Base-by-base conservation (phyloP, 2,888 invertebrate genomes). In the Metopia argyrocephala region DNA sequence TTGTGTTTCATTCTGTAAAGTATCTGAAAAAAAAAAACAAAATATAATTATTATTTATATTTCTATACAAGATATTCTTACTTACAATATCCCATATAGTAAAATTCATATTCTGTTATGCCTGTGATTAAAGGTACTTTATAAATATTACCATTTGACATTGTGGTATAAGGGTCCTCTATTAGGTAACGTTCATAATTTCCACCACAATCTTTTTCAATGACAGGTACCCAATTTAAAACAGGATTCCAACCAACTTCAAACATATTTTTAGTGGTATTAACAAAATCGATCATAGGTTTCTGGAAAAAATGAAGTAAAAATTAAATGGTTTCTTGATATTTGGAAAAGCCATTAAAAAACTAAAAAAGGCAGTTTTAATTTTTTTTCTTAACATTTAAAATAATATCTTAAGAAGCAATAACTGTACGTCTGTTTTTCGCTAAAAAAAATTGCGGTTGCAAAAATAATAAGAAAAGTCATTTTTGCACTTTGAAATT, bases 41-140 rank as follows among this genome's bases (percentile, higher is more conserved):
- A 48, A 54, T 3, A 46, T 28, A 31, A 64, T 46, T 59, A 23
- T 12, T 20, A 6, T 38, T 65, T 50, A 20, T 5, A 20, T 48
- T 15, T 61, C 4, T 0, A 15, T 48, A 25, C 18, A 61, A 50
- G 12, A 9, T 12, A 15, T 1, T 86, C 5, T 85, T 9, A 83
- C 86, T 85, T 91, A 76, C 91, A 85, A 25, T 92, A 87, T 74
- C 92, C 92, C 21, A 92, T 92, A 61, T 91, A 91, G 85, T 92
- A 91, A 87, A 94, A 94, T 87, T 95, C 95, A 73, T 93, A 92
- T 62, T 92, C 91, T 0, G 94, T 94, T 75, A 94, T 91, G 61
- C 94, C 94, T 79, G 93, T 91, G 69, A 95, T 92, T 62, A 93
- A 88, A 0, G 95, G 95, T 4, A 94, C 93, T 31, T 92, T 91